A percentile compares a stretch with the other conserved stretches of the same genome.
These are phyloP conservation scores for Gonioctena quinquepunctata DNA, from an alignment of 1,140 invertebrate species.

Conservation along the genomic window DNA sequence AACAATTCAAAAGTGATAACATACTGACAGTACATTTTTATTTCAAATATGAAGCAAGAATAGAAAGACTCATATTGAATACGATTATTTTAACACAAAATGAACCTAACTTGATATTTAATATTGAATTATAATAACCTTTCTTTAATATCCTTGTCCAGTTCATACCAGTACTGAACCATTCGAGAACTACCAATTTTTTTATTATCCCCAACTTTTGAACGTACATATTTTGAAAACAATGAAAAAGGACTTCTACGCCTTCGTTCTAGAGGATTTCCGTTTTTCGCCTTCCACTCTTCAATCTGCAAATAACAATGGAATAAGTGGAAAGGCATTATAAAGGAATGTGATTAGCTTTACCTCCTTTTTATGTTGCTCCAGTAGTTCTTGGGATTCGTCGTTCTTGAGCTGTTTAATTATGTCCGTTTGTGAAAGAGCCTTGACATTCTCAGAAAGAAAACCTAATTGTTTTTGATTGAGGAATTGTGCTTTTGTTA, in stretches of 20 bases:
- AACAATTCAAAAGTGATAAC: too few relatives aligned
- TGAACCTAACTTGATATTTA: too few relatives aligned
- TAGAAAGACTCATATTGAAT: too few relatives aligned
- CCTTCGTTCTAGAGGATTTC: slow-evolving; percentile 46
- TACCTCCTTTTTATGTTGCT: slow-evolving; percentile 58
- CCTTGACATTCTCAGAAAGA: slow-evolving; percentile 76
- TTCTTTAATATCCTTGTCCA: slow-evolving; percentile 63
- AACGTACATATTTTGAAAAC: background rate
- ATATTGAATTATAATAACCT: background rate
- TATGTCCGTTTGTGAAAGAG: slow-evolving; percentile 64
- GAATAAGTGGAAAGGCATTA: too few relatives aligned
- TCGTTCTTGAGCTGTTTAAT: slow-evolving; percentile 64
- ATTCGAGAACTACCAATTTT: slow-evolving; percentile 54
- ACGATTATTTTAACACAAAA: too few relatives aligned
- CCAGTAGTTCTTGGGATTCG: slow-evolving; percentile 56
- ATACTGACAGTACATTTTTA: too few relatives aligned
- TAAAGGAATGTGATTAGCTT: too few relatives aligned
- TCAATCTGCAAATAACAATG: slow-evolving; percentile 54
- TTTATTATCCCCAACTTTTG: slow-evolving; percentile 61
- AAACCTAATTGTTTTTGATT: slow-evolving; percentile 79
- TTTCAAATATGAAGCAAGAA: too few relatives aligned
- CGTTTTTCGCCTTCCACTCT: slow-evolving; percentile 67
- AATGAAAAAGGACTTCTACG: slow-evolving; percentile 19
- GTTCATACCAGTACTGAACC: slow-evolving; percentile 66
- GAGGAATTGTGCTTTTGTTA: slow-evolving; percentile 85